A percentile compares a stretch with the other conserved stretches of the same genome.
Evolutionary conservation across 35 echinoderm and acorn worm species (phyloP).

Genomic region (Chiridota heheva): DNA sequence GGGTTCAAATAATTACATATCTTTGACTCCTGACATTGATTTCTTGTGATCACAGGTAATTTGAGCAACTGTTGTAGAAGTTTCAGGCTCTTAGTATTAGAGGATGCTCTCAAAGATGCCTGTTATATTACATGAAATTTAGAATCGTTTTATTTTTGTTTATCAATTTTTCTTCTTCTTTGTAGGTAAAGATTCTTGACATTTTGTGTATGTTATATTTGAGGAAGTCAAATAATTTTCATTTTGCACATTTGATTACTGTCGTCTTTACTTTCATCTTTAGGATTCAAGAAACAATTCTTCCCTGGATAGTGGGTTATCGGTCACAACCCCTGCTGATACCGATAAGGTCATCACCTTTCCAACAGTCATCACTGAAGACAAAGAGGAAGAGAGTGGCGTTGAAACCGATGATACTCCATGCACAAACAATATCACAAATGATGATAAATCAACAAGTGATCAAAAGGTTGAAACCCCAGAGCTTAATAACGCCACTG

Average conservation of each 20-base stretch:
- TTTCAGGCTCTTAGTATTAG: no score
- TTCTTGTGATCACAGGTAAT: no score
- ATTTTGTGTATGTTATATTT: neutral
- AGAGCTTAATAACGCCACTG: no score
- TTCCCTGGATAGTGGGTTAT: conserved; percentile 89
- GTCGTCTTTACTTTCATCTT: neutral
- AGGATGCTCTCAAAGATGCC: no score
- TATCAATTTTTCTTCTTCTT: neutral
- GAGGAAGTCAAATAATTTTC: neutral
- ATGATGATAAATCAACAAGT: no score
- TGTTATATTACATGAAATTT: no score
- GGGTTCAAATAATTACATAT: no score
- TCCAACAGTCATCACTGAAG: conserved; percentile 4
- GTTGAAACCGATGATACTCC: no score
- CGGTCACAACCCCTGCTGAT: conserved; percentile 87
- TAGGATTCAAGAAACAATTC: conserved; percentile 88
- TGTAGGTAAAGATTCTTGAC: neutral
- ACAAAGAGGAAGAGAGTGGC: conserved; percentile 16
- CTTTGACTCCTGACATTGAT: no score
- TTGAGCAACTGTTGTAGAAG: no score
- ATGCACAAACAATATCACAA: no score
- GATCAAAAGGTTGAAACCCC: no score
- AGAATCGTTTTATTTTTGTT: neutral
- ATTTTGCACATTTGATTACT: neutral
- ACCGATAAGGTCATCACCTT: conserved; percentile 48